Evolutionary conservation across 2,888 invertebrate species (phyloP).

Genomic region (Pinctada fucata): DNA sequence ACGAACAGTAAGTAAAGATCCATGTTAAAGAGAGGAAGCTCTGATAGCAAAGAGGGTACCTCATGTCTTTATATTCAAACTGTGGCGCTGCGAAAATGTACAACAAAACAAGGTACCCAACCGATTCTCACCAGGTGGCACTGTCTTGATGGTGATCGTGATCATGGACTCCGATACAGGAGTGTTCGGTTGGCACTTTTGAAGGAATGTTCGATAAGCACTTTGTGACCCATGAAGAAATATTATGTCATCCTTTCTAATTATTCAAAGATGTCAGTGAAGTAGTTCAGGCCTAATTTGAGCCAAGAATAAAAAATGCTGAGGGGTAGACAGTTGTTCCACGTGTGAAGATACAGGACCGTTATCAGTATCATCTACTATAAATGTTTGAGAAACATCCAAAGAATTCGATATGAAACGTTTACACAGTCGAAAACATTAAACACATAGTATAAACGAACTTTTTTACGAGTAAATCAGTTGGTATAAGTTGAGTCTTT

Average conservation of each 20-base stretch:
- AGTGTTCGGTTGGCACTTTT: not conserved
- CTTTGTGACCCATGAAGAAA: not conserved
- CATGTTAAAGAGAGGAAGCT: too few relatives aligned
- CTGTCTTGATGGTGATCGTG: too few relatives aligned
- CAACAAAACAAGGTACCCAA: too few relatives aligned
- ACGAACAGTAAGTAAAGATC: not conserved
- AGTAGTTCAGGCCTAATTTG: not conserved
- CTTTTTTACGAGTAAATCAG: conserved; percentile 15
- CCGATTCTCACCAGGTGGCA: too few relatives aligned
- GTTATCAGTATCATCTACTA: not conserved
- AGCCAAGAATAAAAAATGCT: not conserved
- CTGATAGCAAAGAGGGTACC: too few relatives aligned
- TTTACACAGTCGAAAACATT: not conserved
- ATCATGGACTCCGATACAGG: too few relatives aligned
- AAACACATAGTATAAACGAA: not conserved
- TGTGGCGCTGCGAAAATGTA: too few relatives aligned
- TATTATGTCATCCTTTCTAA: not conserved
- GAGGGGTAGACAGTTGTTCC: not conserved
- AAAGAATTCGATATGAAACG: not conserved
- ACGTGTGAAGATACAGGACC: not conserved
- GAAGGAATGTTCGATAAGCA: not conserved
- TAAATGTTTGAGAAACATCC: conserved; percentile 11
- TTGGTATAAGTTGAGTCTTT: not conserved
- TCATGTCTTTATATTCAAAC: too few relatives aligned
- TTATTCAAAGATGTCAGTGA: too few relatives aligned